phyloP scores from a whole-genome alignment of 2,113 vertebrate species.

The Prolemur simus region DNA sequence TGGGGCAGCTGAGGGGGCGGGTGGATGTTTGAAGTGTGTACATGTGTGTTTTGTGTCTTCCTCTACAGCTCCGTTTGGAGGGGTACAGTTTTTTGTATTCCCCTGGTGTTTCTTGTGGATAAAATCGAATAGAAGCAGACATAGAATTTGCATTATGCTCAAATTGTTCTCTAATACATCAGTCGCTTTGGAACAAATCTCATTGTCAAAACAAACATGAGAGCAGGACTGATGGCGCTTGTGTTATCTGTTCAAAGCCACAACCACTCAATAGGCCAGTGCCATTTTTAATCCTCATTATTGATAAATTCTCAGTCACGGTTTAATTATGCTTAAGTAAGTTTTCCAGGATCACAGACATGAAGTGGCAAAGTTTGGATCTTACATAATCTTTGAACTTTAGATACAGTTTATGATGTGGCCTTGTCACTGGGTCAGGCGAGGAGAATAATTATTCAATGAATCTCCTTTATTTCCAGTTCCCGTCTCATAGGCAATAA shows the following conservation, averaged over 20 bases:
- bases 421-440: background rate
- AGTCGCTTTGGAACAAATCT: background rate
- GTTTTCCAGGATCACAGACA: background rate
- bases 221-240: background rate
- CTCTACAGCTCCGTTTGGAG: background rate
- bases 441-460: background rate
- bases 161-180: background rate
- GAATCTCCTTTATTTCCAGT: background rate
- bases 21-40: background rate
- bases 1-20: background rate
- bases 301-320: background rate
- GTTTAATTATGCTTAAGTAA: background rate
- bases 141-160: background rate
- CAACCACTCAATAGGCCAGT: background rate
- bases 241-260: background rate
- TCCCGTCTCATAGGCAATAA: background rate
- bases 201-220: background rate
- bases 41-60: background rate
- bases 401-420: background rate
- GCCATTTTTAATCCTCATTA: background rate
- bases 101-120: background rate
- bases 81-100: background rate
- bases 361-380: background rate
- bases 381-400: background rate
- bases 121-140: background rate